Evolutionary conservation across 2,113 vertebrate genomes (phyloP).

Genomic region (Myodes glareolus): DNA sequence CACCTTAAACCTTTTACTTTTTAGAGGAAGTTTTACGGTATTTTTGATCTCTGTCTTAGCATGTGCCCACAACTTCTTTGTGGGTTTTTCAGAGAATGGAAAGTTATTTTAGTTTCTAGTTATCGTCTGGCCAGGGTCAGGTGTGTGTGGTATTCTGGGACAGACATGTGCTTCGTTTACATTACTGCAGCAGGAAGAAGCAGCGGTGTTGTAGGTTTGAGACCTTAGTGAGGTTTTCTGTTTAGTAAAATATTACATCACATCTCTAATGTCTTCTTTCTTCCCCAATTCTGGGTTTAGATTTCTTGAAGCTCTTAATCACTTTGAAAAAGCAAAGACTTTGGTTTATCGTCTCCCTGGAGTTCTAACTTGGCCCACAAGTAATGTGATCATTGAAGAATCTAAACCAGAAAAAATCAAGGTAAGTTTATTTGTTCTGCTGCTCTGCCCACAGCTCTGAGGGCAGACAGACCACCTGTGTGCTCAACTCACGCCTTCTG

Average conservation of each 20-base stretch:
- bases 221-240: not conserved
- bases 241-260: not conserved
- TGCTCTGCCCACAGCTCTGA: not conserved
- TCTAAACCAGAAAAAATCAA: constrained; percentile 89
- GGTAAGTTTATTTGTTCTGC: constrained; percentile 80
- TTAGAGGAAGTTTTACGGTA: not conserved
- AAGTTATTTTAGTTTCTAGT: constrained; percentile 7
- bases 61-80: not conserved
- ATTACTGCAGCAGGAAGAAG: not conserved
- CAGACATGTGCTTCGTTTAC: not conserved
- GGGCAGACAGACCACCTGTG: too few relatives aligned
- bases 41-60: not conserved
- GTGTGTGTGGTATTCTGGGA: not conserved
- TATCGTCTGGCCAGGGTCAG: not conserved
- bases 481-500: too few relatives aligned
- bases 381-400: constrained; percentile 91
- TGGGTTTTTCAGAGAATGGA: not conserved
- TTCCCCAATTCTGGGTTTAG: constrained; percentile 81
- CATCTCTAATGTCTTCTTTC: constrained; percentile 17
- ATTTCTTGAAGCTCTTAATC: constrained; percentile 89
- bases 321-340: constrained; percentile 90
- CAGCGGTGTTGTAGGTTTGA: not conserved
- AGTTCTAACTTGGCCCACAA: constrained; percentile 95
- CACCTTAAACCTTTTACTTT: not conserved
- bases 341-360: constrained; percentile 92